These are phyloP conservation scores for Carollia perspicillata DNA, from an alignment of 2,113 vertebrate species.

Conservation along the genomic window DNA sequence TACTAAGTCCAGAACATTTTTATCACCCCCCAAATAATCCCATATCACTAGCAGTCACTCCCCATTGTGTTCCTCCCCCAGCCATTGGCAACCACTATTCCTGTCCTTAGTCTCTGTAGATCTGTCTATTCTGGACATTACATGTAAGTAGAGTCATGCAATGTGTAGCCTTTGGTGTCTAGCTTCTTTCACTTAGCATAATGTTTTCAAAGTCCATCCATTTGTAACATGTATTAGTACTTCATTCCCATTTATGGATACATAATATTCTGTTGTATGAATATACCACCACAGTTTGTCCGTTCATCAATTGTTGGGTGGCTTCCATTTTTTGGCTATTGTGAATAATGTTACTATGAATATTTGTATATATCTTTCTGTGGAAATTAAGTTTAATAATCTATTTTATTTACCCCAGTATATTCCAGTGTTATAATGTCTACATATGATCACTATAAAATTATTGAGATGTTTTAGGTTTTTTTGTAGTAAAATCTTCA, in stretches of 20 bases:
- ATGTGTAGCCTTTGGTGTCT: not conserved
- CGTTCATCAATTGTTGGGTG: not conserved
- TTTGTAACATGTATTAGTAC: not conserved
- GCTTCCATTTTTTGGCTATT: not conserved
- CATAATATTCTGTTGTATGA: not conserved
- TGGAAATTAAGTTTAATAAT: not conserved
- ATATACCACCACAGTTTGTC: not conserved
- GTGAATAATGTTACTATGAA: not conserved
- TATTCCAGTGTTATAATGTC: not conserved
- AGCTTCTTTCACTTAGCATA: not conserved
- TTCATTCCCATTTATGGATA: not conserved
- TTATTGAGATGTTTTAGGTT: not conserved
- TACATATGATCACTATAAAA: not conserved
- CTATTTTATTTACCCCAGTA: not conserved
- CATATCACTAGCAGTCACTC: not conserved
- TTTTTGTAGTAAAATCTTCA: not conserved
- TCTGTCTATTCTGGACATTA: not conserved
- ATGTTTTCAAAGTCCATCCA: not conserved
- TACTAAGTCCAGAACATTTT: not conserved
- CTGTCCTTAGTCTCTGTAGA: not conserved
- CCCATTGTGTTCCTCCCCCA: too few species aligned
- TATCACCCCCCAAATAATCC: not conserved
- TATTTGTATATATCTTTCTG: not conserved
- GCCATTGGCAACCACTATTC: not conserved
- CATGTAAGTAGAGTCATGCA: not conserved